Evolutionary conservation across 2,113 vertebrate species (phyloP), one percentile per base, ranked within the genome.

Genomic region (Scolopax mira): DNA sequence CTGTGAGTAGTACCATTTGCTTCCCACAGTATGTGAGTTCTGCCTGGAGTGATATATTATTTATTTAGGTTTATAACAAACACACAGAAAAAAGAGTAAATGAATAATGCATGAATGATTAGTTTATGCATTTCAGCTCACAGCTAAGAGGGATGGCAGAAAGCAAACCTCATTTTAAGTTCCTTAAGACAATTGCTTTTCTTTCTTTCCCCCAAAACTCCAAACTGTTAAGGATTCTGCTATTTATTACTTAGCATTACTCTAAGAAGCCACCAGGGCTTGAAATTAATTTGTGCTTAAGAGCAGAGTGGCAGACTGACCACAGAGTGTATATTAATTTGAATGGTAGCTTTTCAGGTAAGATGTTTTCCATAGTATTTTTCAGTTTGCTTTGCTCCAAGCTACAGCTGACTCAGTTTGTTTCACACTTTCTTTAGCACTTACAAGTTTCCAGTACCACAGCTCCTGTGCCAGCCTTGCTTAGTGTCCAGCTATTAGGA

Each of bases 61-160:
- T 93, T 88, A 93, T 93, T 93, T 96, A 75, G 41, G 33, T 91
- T 93, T 91, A 89, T 77, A 85, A 89, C 52, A 94, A 94, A 89
- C 66, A 88, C 31, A 44, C 22, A 49, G n/a, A 8, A 39, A 48
- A 70, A 57, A 3, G n/a, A 90, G 61, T 62, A 70, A 93, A 95
- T 93, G 71, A 95, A 92, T 97, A 89, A 97, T 88, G 37, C 61
- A 54, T 93, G 51, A 18, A 11, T 80, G 44, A 57, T 92, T 85
- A 80, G 39, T 12, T 96, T 92, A 88, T 24, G 77, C 13, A 25
- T 92, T 88, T 75, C 77, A 90, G 39, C 66, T 95, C 16, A 30
- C 64, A 89, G 49, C 82, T 89, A 64, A 72, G 54, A 84, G 62
- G 66, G 11, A 67, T 30, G 55, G 60, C 74, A 91, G 52, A 81